These are phyloP conservation scores for Coturnix japonica DNA, from an alignment of 2,113 vertebrate genomes.

Conservation along the genomic window DNA sequence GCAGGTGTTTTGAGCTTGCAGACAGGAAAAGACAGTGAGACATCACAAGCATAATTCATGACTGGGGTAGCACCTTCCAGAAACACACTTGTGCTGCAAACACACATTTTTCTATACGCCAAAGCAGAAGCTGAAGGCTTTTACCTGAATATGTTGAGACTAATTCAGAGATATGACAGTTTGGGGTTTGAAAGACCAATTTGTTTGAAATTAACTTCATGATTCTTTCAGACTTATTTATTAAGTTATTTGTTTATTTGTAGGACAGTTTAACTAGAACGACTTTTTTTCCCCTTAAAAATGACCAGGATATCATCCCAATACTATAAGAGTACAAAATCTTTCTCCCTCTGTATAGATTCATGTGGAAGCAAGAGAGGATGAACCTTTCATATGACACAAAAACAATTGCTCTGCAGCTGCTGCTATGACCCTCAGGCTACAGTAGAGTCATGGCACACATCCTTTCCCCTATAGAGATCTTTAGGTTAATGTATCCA, in stretches of 20 bases:
- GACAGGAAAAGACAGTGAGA: neutral
- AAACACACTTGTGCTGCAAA: neutral
- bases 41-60: neutral
- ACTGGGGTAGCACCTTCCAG: neutral
- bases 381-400: constrained; percentile 31
- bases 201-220: neutral
- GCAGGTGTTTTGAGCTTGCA: neutral
- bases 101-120: neutral
- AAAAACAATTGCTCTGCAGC: constrained; percentile 51
- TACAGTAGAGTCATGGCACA: constrained; percentile 15
- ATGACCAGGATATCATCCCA: neutral
- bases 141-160: neutral
- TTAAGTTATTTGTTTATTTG: neutral
- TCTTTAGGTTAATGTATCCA: constrained; percentile 45
- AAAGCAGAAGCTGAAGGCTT: neutral
- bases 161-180: neutral
- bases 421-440: constrained; percentile 41
- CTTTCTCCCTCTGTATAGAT: constrained; percentile 12
- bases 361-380: constrained; percentile 5
- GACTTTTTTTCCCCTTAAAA: neutral
- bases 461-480: constrained; percentile 31
- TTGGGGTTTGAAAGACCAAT: neutral
- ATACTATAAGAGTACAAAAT: neutral
- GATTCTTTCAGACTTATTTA: neutral
- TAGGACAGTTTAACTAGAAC: neutral